Base-by-base conservation (phyloP, 2,888 invertebrate species). In the Blera fallax region DNA sequence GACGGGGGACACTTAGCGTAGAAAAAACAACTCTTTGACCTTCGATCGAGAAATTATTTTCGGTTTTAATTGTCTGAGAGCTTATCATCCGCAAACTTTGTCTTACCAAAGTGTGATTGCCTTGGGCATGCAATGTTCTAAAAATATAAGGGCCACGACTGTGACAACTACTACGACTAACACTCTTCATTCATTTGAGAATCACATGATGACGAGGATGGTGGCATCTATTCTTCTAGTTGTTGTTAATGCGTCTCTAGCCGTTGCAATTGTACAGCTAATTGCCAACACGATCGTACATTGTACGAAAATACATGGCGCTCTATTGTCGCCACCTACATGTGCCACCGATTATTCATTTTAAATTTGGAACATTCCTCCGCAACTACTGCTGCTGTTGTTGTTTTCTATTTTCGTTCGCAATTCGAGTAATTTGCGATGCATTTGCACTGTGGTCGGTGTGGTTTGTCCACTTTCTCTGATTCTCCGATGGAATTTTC, bases 391-490 rank as follows among this genome's bases (percentile, higher is more conserved):
- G 16, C n/a, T 56, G 18, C 10, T 34, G 65, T 5, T 69, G 24
- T 60, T 50, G 34, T 50, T 45, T 58, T 58, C 45, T 60, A 65
- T 79, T 72, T 72, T 65, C 14, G 64, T 27, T 45, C 21, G 62
- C 50, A 40, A 73, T 52, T 40, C 40, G 45, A 60, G 40, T 21
- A n/a, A 69, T 69, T 69, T 69, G 69, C 69, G 69, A 27, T 69
- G 62, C 52, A 50, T 65, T 65, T 34, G 27, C 43, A 10, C 14
- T 21, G 32, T 37, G 11, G 40, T 8, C 7, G 11, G 43, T 56
- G 76, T 48, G 14, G 73, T 32, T 67, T 40, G 27, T 18, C 40
- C 37, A 52, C 73, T 73, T 73, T 80, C 80, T 62, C 58, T 34
- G 54, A 1, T 3, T 27, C 18, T 14, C 1, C 7, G 24, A 40